Base-by-base conservation (phyloP, 2,113 vertebrate species). In the Pluvialis apricaria region DNA sequence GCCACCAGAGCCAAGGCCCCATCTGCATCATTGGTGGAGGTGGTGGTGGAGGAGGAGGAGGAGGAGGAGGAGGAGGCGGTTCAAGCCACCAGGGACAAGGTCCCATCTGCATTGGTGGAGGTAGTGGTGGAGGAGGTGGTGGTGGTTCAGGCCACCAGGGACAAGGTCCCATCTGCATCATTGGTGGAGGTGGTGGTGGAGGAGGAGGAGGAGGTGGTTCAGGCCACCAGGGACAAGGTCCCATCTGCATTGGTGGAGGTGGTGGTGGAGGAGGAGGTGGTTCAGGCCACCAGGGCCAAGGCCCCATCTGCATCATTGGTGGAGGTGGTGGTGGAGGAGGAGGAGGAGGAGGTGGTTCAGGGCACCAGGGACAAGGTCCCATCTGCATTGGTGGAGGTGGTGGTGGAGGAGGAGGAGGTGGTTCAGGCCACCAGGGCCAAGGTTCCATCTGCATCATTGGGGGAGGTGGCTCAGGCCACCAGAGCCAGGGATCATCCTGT, bases 141-240 rank as follows among this genome's bases (percentile, higher is more conserved):
- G 91, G 92, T 15, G 42, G 77, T 7, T 38, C 47, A 3, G 4
- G 76, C 0, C 47, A 92, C 1, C 83, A 86, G 0, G 0, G 69
- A 1, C 70, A 87, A 25, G 57, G 49, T 0, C 28, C 78, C 9
- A 77, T 82, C 49, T 36, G 55, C 2, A 92, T 76, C 2, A 92
- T 76, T 6, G 36, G 57, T 7, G 49, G 84, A 5, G 49, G 84
- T 5, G 73, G 81, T 0, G 51, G 58, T 20, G 64, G 54, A 9
- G 66, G 85, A 7, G 64, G 54, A 9, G 66, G 85, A 7, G 55
- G 86, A 1, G 70, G 91, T 5, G 22, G 91, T 3, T 72, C 66
- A 1, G 4, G 68, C 0, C 47, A 94, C 0, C 87, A 90, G 0
- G 0, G 85, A 0, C 75, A 89, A 6, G 64, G 57, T 0, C 64